Base-by-base conservation (phyloP, 2,888 invertebrate genomes). In the Drosophila tripunctata region DNA sequence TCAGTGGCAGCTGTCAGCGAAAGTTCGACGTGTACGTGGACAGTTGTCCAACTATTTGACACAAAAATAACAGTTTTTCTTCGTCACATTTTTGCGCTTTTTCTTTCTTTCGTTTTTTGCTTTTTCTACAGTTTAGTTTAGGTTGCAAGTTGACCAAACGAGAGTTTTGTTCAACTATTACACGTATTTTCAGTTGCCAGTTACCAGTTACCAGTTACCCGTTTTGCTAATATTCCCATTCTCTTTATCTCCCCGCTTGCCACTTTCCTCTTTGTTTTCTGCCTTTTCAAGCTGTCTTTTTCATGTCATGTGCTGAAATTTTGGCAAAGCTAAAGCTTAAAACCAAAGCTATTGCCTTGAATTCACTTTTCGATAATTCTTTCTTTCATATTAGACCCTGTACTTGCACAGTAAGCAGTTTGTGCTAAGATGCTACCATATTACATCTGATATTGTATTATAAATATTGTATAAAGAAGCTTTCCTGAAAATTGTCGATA, bases 301-400 rank as follows among this genome's bases (percentile, higher is more conserved):
- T 55, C 31, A 43, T 47, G 68, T 52, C 68, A 52, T 54, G 54
- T 15, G 15, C 24, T 30, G 27, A 21, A 57, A 43, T 48, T 55
- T 51, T 31, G 50, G 22, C 41, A 35, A 35, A 36, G 22, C 41
- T 30, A 19, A 31, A 22, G 41, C 41, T 30, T 27, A 54, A 35
- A 57, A 15, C 21, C 44, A 35, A 35, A 43, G 56, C 60, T 67
- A 61, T 78, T 84, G 86, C 80, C 87, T 84, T 84, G 72, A 80
- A 81, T 87, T 87, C 81, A 87, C 78, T 81, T 84, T 80, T 77
- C 87, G 87, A 81, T 81, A 87, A 81, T 87, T 84, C 87, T 73
- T 62, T 72, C 67, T 50, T 30, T 33, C 24, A n/a, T 44, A 36
- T 21, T 14, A 19, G 31, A n/a, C 38, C 38, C 38, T 12, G 10